phyloP scores from a whole-genome alignment of 2,797 vertebrate species.

The Cephalopachus bancanus region DNA sequence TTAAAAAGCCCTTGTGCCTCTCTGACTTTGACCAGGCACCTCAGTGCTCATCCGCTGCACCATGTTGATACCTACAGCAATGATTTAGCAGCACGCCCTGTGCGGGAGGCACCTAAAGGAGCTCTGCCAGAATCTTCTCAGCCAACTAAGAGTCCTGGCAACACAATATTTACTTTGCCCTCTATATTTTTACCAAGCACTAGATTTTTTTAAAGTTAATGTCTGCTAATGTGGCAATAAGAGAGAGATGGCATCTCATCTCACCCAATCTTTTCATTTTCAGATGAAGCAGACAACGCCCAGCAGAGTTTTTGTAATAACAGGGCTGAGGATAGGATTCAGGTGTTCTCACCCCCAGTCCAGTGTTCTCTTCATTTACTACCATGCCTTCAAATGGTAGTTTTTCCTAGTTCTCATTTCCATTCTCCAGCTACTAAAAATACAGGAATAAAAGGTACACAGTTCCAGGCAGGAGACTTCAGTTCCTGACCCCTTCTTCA shows the following conservation, averaged over 20 bases:
- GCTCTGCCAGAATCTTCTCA: neutral
- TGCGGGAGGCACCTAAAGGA: neutral
- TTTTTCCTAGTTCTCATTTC: neutral
- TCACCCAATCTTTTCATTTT: neutral
- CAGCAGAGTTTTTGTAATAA: neutral
- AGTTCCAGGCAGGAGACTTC: neutral
- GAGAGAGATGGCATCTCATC: neutral
- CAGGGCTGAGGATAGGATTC: neutral
- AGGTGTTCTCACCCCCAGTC: neutral
- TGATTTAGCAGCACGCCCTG: neutral
- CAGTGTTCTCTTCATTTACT: neutral
- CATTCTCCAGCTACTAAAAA: neutral
- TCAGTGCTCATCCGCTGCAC: neutral
- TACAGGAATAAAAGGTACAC: neutral
- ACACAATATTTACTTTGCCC: neutral
- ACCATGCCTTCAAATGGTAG: neutral
- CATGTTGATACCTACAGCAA: neutral
- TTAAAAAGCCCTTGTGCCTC: neutral
- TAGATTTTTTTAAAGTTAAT: neutral
- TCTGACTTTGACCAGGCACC: conserved; percentile 38
- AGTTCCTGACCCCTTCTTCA: neutral
- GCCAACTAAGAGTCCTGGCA: neutral
- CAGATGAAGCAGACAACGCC: neutral
- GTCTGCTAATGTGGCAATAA: neutral
- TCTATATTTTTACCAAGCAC: neutral